These are phyloP conservation scores for Lynx canadensis DNA, from an alignment of 2,113 vertebrate genomes.

Conservation along the genomic window DNA sequence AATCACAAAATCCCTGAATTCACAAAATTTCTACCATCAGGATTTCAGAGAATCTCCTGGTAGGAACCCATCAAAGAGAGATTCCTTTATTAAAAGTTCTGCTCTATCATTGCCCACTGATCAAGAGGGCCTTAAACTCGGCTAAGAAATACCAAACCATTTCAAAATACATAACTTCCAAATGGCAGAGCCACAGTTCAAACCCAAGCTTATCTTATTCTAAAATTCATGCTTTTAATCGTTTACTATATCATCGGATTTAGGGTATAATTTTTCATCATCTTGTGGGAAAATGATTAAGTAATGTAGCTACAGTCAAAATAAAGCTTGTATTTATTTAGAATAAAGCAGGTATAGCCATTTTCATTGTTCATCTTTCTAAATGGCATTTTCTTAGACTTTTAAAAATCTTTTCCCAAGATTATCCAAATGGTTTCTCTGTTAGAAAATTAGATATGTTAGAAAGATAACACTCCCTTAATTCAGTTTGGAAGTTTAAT, in stretches of 20 bases:
- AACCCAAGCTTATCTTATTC: background rate
- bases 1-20: background rate
- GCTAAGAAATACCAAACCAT: background rate
- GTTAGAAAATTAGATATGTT: background rate
- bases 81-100: background rate
- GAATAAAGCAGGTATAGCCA: constrained; percentile 51
- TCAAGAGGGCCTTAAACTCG: background rate
- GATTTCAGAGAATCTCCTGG: background rate
- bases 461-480: background rate
- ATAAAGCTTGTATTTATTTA: constrained; percentile 66
- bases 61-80: background rate
- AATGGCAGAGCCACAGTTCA: background rate
- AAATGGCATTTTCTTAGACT: constrained; percentile 43
- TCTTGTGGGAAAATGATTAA: background rate
- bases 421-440: constrained; percentile 19
- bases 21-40: background rate
- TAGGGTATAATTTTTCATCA: background rate
- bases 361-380: constrained; percentile 67
- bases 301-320: background rate
- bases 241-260: background rate
- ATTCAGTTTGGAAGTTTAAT: background rate
- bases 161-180: background rate
- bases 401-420: constrained; percentile 61
- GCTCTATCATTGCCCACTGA: background rate
- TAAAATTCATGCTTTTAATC: background rate